phyloP scores from a whole-genome alignment of 2,888 invertebrate genomes.

The Diarsia brunnea region DNA sequence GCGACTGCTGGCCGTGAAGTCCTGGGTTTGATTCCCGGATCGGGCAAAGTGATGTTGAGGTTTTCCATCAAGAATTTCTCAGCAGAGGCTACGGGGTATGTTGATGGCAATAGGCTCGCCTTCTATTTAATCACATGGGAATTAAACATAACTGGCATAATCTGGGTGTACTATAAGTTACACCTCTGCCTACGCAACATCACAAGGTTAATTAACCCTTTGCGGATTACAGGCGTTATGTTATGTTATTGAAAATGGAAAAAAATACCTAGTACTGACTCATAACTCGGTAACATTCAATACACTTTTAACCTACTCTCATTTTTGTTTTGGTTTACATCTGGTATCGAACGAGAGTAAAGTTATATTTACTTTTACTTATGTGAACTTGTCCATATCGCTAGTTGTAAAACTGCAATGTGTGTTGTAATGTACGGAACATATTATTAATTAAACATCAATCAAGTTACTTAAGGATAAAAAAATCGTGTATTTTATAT shows the following conservation, averaged over 20 bases:
- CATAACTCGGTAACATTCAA: slow-evolving; percentile 13
- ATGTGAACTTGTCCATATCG: neutral
- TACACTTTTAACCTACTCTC: slow-evolving; percentile 17
- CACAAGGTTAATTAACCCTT: too few relatives aligned
- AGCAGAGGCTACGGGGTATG: too few relatives aligned
- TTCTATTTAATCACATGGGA: too few relatives aligned
- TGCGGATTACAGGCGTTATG: too few relatives aligned
- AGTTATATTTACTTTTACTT: slow-evolving; percentile 4
- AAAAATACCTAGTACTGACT: slow-evolving; percentile 1
- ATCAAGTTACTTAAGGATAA: slow-evolving; percentile 38
- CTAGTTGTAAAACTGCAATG: neutral
- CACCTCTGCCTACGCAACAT: too few relatives aligned
- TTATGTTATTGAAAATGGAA: slow-evolving; percentile 3
- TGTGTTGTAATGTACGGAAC: slow-evolving; percentile 1
- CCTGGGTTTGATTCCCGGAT: too few relatives aligned
- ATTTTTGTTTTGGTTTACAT: slow-evolving; percentile 18
- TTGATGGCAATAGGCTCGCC: too few relatives aligned
- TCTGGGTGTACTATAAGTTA: too few relatives aligned
- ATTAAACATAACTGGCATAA: too few relatives aligned
- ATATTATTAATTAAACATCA: slow-evolving; percentile 36
- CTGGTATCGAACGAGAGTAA: neutral
- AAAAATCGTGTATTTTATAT: slow-evolving; percentile 24
- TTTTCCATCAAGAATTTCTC: too few relatives aligned
- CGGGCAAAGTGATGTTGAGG: too few relatives aligned
- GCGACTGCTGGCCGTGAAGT: too few relatives aligned